Evolutionary conservation across 2,797 vertebrate genomes (phyloP).

Genomic region (Fratercula arctica): DNA sequence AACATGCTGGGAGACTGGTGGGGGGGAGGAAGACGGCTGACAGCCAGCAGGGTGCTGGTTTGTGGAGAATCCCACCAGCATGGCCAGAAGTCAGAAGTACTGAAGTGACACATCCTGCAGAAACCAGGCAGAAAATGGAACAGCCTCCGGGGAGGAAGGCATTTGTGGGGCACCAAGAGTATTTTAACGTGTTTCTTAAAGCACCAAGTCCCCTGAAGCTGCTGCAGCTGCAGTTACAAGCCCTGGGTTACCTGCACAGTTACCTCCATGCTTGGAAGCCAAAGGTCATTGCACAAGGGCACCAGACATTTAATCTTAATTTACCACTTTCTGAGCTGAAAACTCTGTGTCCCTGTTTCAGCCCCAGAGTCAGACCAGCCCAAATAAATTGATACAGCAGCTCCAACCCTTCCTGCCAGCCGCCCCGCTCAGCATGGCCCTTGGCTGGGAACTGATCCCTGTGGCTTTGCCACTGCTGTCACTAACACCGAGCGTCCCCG

Average conservation of each 20-base stretch:
- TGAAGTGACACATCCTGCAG: not conserved
- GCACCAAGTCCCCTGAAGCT: not conserved
- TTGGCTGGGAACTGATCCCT: not conserved
- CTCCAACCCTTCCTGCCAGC: not conserved
- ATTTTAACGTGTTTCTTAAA: not conserved
- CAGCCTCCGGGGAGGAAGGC: not conserved
- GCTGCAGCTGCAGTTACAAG: not conserved
- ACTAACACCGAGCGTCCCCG: not conserved
- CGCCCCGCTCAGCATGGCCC: not conserved
- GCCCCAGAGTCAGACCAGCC: not conserved
- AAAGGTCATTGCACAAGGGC: not conserved
- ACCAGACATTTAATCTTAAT: not conserved
- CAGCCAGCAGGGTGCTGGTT: not conserved
- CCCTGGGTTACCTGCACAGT: not conserved
- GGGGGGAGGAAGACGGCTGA: not conserved
- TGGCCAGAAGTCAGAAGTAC: not conserved
- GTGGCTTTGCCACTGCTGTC: not conserved
- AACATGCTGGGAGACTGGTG: not conserved
- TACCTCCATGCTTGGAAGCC: not conserved
- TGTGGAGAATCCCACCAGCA: not conserved
- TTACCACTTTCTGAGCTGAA: not conserved
- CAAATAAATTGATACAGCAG: not conserved
- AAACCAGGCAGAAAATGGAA: not conserved
- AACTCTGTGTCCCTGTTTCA: not conserved
- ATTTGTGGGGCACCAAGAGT: fast-evolving